These are phyloP conservation scores for Lasioglossum pauxillum DNA, from an alignment of 2,888 invertebrate genomes.

Conservation along the genomic window DNA sequence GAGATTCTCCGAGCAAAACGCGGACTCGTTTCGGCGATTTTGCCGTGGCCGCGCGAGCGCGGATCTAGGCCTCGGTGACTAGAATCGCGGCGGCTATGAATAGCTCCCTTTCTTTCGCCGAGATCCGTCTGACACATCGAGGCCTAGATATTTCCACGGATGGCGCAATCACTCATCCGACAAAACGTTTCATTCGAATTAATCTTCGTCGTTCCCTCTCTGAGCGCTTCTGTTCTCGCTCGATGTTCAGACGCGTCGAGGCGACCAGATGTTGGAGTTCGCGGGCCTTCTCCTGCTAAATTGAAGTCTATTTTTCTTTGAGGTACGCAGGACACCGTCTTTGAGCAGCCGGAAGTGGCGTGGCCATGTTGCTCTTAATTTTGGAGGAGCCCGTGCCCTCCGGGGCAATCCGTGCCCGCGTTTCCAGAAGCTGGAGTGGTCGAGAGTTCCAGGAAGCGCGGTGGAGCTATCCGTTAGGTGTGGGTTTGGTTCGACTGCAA, in stretches of 20 bases:
- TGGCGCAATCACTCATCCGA: slow-evolving; percentile 17
- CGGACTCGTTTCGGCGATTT: slow-evolving; percentile 9
- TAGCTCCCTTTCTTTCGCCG: slow-evolving; percentile 15
- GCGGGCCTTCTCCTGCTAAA: neutral
- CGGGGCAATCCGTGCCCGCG: neutral
- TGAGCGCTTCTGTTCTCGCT: neutral
- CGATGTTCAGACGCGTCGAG: neutral
- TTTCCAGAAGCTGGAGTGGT: neutral
- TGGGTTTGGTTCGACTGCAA: slow-evolving; percentile 16
- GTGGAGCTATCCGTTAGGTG: neutral
- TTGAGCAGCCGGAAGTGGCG: neutral
- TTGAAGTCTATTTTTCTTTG: neutral
- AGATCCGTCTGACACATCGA: slow-evolving; percentile 11
- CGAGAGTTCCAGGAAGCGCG: neutral
- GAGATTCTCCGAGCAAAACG: neutral
- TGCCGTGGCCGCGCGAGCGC: neutral
- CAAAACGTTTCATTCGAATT: neutral
- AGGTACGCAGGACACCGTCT: neutral
- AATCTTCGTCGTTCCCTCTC: neutral
- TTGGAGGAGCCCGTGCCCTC: neutral
- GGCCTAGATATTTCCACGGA: slow-evolving; percentile 15
- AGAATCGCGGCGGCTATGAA: slow-evolving; percentile 14
- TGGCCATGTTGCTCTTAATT: neutral
- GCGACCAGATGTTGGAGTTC: neutral
- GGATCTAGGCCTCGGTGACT: slow-evolving; percentile 12